Base-by-base conservation (phyloP, 2,888 invertebrate genomes). In the Branchipolynoe longqiensis region DNA sequence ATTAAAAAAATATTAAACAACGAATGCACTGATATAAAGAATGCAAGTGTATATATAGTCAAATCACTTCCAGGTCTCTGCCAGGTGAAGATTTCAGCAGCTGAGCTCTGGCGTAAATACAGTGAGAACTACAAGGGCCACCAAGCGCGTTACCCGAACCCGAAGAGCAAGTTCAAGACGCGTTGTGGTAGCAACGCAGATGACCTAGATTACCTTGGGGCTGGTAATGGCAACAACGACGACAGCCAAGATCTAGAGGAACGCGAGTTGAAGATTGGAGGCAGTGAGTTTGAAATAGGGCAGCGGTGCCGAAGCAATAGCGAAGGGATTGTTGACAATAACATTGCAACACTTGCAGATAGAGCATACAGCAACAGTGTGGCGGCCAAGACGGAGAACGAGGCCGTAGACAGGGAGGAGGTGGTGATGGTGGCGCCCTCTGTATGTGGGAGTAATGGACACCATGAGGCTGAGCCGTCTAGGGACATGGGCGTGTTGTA, bases 51-150 rank as follows among this genome's bases (percentile, higher is more conserved):
- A 4, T n/a, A 56, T n/a, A 56, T 12, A 1, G 22, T 56, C 3
- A 56, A 22, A 22, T 25, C 56, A 3, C 25, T 58, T 83, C n/a
- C 69, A 89, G 89, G 89, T 59, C 59, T 89, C 58, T 88, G 90
- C 73, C 89, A 90, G 82, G 89, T 88, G 1, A 90, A 90, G 85
- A 87, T 90, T 22, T 88, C 87, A n/a, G 90, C 90, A 6, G 88
- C 89, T n/a, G 89, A 90, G 40, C 62, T 90, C 54, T 90, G 90
- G 90, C 59, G 89, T n/a, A 85, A 83, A 33, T 89, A 89, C 85
- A 89, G 89, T 83, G 89, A 89, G 64, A 85, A 89, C 58, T 89
- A 89, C 74, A 85, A 89, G 54, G 88, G 89, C 56, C 89, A 89
- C 82, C 88, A 89, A 41, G 89, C 89, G 25, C 85, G 89, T 14